Evolutionary conservation across 2,113 vertebrate genomes (phyloP).

Genomic region (Uria lomvia): DNA sequence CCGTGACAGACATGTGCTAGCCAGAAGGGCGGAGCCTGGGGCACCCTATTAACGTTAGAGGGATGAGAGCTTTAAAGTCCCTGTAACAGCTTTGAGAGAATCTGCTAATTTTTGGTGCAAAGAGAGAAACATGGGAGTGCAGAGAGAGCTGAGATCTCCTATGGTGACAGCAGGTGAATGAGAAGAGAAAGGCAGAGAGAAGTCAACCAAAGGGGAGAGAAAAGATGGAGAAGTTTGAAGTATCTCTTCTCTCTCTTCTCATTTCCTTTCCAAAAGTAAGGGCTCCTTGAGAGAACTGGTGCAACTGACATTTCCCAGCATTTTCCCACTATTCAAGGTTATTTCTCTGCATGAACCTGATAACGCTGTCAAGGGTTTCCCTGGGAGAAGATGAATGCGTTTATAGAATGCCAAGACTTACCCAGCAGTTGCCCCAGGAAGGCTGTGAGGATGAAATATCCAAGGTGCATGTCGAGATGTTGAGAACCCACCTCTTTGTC

Average conservation of each 20-base stretch:
- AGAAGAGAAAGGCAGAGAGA: background rate
- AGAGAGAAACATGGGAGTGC: background rate
- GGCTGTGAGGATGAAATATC: background rate
- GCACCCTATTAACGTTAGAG: too few relatives aligned
- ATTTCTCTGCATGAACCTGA: accelerated
- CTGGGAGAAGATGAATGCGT: accelerated
- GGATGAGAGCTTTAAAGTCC: background rate
- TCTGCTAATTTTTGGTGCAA: too few relatives aligned
- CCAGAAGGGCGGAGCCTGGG: background rate
- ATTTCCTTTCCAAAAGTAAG: background rate
- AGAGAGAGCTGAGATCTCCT: background rate
- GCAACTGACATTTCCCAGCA: accelerated
- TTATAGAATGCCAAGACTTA: background rate
- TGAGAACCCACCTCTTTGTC: too few relatives aligned
- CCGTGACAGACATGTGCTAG: too few relatives aligned
- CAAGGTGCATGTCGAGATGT: background rate
- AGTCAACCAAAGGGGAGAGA: background rate
- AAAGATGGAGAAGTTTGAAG: accelerated
- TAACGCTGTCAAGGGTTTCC: background rate
- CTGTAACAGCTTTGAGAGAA: background rate
- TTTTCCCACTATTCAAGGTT: accelerated
- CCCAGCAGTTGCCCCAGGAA: background rate
- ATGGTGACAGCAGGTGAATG: background rate
- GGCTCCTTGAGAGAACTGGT: accelerated
- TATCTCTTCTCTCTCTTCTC: background rate